A percentile compares a stretch with the other conserved stretches of the same genome.
Evolutionary conservation across 2,888 invertebrate species (phyloP).

Genomic region (Nymphalis c-album): DNA sequence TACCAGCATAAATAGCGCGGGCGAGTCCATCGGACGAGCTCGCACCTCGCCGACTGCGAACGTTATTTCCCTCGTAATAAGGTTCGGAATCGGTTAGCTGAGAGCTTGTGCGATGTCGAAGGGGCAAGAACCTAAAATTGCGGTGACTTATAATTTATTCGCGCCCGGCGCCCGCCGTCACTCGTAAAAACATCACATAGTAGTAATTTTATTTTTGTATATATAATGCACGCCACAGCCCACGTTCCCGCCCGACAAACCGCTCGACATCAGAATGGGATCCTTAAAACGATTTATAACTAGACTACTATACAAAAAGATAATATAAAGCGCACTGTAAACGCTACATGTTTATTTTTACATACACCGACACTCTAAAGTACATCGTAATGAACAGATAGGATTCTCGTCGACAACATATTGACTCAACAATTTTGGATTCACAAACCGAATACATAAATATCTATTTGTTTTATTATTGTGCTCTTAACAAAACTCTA

Average conservation of each 20-base stretch:
- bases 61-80: background rate
- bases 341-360: conserved; percentile 17
- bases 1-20: conserved; percentile 68
- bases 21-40: conserved; percentile 22
- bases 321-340: conserved; percentile 11
- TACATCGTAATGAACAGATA: conserved; percentile 3
- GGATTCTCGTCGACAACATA: background rate
- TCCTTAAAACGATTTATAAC: conserved; percentile 12
- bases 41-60: background rate
- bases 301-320: conserved; percentile 22
- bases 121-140: conserved; percentile 41
- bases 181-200: conserved; percentile 18
- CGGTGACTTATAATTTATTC: conserved; percentile 28
- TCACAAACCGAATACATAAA: conserved; percentile 8
- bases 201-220: conserved; percentile 2
- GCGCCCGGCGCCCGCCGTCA: conserved; percentile 24
- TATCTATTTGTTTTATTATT: conserved; percentile 4
- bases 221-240: conserved; percentile 11
- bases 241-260: background rate
- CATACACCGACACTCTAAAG: conserved; percentile 5
- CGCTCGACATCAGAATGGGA: conserved; percentile 4
- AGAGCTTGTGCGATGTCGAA: conserved; percentile 6
- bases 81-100: conserved; percentile 7
- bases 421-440: background rate
- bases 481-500: conserved; percentile 8